Evolutionary conservation across 2,888 invertebrate genomes (phyloP).

Genomic region (Neocrepidodera transversa): DNA sequence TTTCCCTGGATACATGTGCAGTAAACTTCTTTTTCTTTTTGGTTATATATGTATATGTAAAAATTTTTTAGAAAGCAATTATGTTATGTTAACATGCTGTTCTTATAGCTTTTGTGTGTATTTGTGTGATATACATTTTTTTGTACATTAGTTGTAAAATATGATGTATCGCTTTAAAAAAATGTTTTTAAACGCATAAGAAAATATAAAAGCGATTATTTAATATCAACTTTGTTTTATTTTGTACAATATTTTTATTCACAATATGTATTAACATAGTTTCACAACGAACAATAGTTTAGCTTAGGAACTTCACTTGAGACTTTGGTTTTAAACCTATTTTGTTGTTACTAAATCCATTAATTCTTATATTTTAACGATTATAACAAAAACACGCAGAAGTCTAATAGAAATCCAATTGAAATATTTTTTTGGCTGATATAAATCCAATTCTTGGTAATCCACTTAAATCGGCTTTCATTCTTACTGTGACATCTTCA

Average conservation of each 20-base stretch:
- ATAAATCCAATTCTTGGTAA: slow-evolving; percentile 64
- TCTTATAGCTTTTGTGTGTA: slow-evolving; percentile 59
- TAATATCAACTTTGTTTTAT: slow-evolving; percentile 35
- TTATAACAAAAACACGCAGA: no score
- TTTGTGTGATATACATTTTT: slow-evolving; percentile 63
- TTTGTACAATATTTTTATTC: no score
- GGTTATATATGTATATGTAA: slow-evolving; percentile 19
- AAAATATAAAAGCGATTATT: slow-evolving; percentile 47
- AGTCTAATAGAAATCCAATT: slow-evolving; percentile 58
- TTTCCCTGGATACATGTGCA: slow-evolving; percentile 10
- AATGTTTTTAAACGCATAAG: slow-evolving; percentile 41
- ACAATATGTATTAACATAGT: no score
- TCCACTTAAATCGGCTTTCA: slow-evolving; percentile 44
- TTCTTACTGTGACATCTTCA: slow-evolving; percentile 22
- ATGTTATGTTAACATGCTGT: slow-evolving; percentile 49
- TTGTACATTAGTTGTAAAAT: slow-evolving; percentile 70
- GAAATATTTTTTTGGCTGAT: slow-evolving; percentile 65
- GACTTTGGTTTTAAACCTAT: no score
- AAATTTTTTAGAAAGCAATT: slow-evolving; percentile 31
- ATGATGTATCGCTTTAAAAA: slow-evolving; percentile 62
- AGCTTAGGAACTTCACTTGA: no score
- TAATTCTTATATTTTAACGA: no score
- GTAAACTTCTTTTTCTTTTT: not conserved
- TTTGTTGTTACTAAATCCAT: no score
- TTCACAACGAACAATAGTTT: no score